Evolutionary conservation across 2,888 invertebrate species (phyloP).

Genomic region (Chalcosyrphus nemorum): DNA sequence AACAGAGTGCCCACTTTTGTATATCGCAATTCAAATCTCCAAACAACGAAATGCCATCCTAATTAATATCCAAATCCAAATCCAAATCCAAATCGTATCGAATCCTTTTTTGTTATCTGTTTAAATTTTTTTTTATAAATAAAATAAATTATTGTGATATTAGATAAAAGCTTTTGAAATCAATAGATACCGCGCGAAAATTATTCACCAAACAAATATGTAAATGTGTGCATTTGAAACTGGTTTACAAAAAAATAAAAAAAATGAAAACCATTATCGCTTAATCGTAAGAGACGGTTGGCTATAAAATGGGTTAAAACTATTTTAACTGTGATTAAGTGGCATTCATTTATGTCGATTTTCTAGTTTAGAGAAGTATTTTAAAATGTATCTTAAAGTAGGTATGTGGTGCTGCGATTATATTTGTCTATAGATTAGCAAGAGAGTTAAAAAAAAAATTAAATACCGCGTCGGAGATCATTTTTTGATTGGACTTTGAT

Average conservation of each 20-base stretch:
- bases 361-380: background rate
- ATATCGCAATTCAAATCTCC: slow-evolving; percentile 44
- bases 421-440: too few species aligned
- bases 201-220: slow-evolving; percentile 30
- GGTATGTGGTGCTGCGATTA: too few species aligned
- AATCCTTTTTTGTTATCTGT: slow-evolving; percentile 25
- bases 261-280: background rate
- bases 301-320: slow-evolving; percentile 35
- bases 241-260: slow-evolving; percentile 29
- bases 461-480: too few species aligned
- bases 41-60: slow-evolving; percentile 54
- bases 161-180: slow-evolving; percentile 36
- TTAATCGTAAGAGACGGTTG: slow-evolving; percentile 41
- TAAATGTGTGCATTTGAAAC: slow-evolving; percentile 34
- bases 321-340: background rate
- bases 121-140: background rate
- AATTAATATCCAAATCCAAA: slow-evolving; percentile 68
- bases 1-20: slow-evolving; percentile 36
- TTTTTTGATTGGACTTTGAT: too few species aligned
- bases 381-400: too few species aligned
- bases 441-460: too few species aligned
- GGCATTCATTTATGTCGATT: background rate
- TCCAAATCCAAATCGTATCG: slow-evolving; percentile 60
- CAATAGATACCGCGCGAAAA: slow-evolving; percentile 32
- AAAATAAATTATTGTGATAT: slow-evolving; percentile 56